Evolutionary conservation across 1,140 invertebrate genomes (phyloP), one percentile per base, ranked within the genome.

Genomic region (Bombus confusus): DNA sequence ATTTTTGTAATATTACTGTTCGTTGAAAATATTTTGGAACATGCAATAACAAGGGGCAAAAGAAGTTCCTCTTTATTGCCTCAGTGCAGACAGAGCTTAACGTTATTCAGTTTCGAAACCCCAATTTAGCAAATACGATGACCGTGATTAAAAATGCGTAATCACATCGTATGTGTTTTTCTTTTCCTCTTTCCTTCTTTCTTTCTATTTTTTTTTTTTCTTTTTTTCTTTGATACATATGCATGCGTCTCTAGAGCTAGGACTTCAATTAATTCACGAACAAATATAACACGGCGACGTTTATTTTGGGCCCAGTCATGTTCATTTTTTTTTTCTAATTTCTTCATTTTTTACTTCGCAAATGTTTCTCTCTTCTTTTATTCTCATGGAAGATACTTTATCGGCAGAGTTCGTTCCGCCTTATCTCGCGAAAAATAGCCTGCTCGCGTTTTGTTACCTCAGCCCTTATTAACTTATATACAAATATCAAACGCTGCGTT

Each of bases 401-500:
- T 74, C 37, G 43, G 43, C 68, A 57, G 57, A 77, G 4, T 68
- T 52, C 43, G 41, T 66, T 69, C 64, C 74, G 43, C 41, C 74
- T 85, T 77, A 85, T 80, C 83, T 62, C 68, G 68, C 68, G 52
- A 62, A 85, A 62, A 80, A 80, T 73, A 80, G 31, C 78, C 74
- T 47, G 77, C 68, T 57, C 78, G 71, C 78, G 34, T 73, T 66
- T 52, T 37, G 3, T 52, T 85, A 57, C 25, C 41, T 52, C 78
- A 66, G 71, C 71, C 59, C 71, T 57, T 85, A 81, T 31, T 66
- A 81, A 80, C 69, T 75, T 85, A 85, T 85, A 62, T 74, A 85
- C 69, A 62, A n/a, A 74, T 68, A 80, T 52, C 83, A 81, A 85
- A 85, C 77, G 34, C 59, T 62, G 47, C 8, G 84, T 81, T 68